phyloP scores from a whole-genome alignment of 1,140 invertebrate species.

The Zaprionus tsacasi region DNA sequence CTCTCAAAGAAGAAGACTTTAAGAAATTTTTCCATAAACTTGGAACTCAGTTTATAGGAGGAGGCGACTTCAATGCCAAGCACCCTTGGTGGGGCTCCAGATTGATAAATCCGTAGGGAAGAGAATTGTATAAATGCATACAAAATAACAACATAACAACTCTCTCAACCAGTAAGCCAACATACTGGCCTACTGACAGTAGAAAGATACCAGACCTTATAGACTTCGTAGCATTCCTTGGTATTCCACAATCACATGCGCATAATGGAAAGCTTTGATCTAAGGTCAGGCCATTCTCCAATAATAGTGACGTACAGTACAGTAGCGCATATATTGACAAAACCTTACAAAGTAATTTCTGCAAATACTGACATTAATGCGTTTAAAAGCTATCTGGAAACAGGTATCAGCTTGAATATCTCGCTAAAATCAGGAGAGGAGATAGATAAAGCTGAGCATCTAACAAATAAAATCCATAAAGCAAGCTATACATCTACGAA shows the following conservation, averaged over 20 bases:
- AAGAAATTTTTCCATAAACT: constrained; percentile 7
- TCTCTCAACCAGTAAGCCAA: constrained; percentile 74
- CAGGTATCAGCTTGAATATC: too few relatives aligned
- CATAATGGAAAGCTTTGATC: constrained; percentile 6
- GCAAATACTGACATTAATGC: constrained; percentile 49
- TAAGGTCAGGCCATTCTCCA: constrained; percentile 20
- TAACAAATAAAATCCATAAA: constrained; percentile 46
- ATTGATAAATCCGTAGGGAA: not conserved
- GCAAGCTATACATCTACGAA: constrained; percentile 6
- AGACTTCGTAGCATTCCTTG: constrained; percentile 75
- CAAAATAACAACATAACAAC: constrained; percentile 45
- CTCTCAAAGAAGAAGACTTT: constrained; percentile 14
- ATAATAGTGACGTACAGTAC: constrained; percentile 35
- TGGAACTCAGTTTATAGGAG: not conserved
- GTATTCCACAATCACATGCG: constrained; percentile 41
- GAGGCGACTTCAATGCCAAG: constrained; percentile 36
- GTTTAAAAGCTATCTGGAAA: constrained; percentile 20
- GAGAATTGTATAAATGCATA: constrained; percentile 55
- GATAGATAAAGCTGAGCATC: constrained; percentile 41
- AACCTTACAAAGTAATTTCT: constrained; percentile 21
- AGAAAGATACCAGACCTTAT: constrained; percentile 80
- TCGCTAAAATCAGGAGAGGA: too few relatives aligned
- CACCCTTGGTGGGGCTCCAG: constrained; percentile 7
- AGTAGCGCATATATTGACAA: constrained; percentile 13
- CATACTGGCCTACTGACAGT: constrained; percentile 80